Evolutionary conservation across 2,113 vertebrate genomes (phyloP).

Genomic region (Ptilonorhynchus violaceus): DNA sequence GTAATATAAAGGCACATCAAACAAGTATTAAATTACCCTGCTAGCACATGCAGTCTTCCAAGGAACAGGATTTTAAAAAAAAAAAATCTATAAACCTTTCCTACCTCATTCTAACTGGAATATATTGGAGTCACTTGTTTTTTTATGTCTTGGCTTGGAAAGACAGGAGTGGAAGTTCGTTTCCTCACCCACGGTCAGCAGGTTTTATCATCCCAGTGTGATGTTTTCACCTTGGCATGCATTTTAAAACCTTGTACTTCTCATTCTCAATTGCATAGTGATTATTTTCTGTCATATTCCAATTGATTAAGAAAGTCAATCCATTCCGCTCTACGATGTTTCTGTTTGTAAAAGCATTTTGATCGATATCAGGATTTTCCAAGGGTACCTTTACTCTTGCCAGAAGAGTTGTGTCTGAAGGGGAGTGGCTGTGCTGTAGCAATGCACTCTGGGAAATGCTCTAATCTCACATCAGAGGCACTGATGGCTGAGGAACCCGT

Average conservation of each 20-base stretch:
- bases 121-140: neutral
- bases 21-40: slow-evolving; percentile 23
- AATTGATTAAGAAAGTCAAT: neutral
- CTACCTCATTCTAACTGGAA: neutral
- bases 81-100: neutral
- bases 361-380: neutral
- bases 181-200: neutral
- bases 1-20: slow-evolving; percentile 21
- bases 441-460: neutral
- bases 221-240: neutral
- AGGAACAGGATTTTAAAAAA: neutral
- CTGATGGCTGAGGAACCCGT: neutral
- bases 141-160: neutral
- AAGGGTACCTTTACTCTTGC: neutral
- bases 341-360: neutral
- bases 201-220: neutral
- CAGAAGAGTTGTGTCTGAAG: neutral
- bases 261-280: neutral
- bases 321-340: neutral
- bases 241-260: neutral
- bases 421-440: neutral
- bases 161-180: neutral
- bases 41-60: neutral
- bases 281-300: neutral
- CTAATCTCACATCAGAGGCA: neutral